Evolutionary conservation across 1,140 invertebrate genomes (phyloP), one percentile per base, ranked within the genome.

Genomic region (Drosophila auraria): DNA sequence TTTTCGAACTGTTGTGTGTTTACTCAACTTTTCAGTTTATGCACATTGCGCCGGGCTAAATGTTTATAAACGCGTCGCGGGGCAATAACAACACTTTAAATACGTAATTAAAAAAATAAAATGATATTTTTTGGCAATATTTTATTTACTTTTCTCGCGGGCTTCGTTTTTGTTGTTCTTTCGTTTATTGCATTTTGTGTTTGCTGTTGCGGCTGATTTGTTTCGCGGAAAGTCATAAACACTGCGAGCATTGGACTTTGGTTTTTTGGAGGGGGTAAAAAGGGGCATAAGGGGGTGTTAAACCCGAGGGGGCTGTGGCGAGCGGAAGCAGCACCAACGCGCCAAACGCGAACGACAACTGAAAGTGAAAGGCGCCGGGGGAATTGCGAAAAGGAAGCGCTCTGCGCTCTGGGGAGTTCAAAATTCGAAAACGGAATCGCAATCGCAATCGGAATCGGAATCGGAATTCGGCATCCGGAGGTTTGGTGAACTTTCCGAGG

Each of bases 331-430:
- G 53, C 69, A 51, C 54, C 63, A 45, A 56, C 65, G 53, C 78
- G 51, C 17, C 73, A 78, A 58, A 58, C 64, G 63, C 64, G 63
- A 69, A 59, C 68, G 54, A 63, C 56, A 72, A 79, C 59, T 59
- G 83, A 87, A 89, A 87, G 83, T 87, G 84, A 87, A 87, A 87
- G 83, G 83, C 58, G 47, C 66, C 49, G 47, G 44, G 68, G 68
- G 70, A 82, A 77, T 73, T 64, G 69, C 23, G 3, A 66, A 60
- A 83, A 86, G 83, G 83, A 87, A 87, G 77, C 62, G 74, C 44
- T 44, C 40, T 15, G 20, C 40, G 27, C 20, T 64, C 27, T 33
- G 51, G 74, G 68, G 68, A 73, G 57, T 68, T 78, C 71, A 77
- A 56, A 40, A 47, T 63, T 69, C 56, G 33, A 50, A 61, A 65